Evolutionary conservation across 2,113 vertebrate genomes (phyloP).

Genomic region (Columba livia): DNA sequence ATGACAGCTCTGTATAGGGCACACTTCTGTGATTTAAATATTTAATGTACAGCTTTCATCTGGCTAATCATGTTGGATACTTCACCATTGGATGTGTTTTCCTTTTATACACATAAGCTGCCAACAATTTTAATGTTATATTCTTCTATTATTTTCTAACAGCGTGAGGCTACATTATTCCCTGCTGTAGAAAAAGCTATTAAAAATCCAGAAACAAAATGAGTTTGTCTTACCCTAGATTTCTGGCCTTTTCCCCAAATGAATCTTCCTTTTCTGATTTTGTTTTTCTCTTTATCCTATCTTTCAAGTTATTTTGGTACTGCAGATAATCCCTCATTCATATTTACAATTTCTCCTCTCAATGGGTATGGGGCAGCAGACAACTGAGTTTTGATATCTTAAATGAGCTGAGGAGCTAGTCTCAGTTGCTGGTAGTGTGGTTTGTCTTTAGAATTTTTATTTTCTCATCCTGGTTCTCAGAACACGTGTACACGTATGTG

Average conservation of each 20-base stretch:
- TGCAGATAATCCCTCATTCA: not conserved
- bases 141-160: not conserved
- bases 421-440: not conserved
- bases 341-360: not conserved
- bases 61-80: not conserved
- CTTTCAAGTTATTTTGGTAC: not conserved
- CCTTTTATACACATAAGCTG: not conserved
- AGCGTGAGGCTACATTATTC: not conserved
- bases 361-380: not conserved
- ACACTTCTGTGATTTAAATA: not conserved
- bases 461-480: accelerated
- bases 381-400: not conserved
- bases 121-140: not conserved
- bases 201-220: not conserved
- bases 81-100: not conserved
- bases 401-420: not conserved
- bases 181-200: not conserved
- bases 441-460: not conserved
- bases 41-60: not conserved
- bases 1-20: not conserved
- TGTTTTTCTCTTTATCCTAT: not conserved
- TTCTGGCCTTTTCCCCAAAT: not conserved
- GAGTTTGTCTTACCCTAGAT: not conserved
- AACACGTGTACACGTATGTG: not conserved
- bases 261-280: not conserved